Evolutionary conservation across 2,797 vertebrate species (phyloP).

Genomic region (Pseudochirops cupreus): DNA sequence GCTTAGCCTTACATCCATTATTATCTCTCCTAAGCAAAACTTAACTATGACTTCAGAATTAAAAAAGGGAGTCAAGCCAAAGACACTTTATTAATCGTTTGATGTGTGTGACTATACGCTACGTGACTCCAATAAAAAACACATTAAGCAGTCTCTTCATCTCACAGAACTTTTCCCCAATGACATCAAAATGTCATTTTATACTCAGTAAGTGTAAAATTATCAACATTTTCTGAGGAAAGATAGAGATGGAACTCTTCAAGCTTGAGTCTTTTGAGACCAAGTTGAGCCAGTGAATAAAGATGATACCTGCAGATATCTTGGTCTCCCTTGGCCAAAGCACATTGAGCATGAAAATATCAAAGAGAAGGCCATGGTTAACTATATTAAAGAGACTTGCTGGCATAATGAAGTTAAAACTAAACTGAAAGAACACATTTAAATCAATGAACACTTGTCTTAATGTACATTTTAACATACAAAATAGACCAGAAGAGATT

Average conservation of each 20-base stretch:
- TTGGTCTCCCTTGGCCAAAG: background rate
- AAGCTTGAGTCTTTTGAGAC: background rate
- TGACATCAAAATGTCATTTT: background rate
- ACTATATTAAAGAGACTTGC: background rate
- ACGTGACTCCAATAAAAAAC: background rate
- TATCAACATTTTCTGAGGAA: background rate
- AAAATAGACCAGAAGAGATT: background rate
- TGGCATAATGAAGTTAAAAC: background rate
- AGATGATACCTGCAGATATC: background rate
- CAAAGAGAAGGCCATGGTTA: background rate
- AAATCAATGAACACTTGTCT: background rate
- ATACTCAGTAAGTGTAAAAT: background rate
- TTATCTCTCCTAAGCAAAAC: background rate
- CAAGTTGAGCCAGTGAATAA: background rate
- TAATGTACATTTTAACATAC: background rate
- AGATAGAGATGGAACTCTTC: background rate
- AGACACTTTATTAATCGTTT: background rate
- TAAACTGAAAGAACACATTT: background rate
- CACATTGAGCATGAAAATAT: background rate
- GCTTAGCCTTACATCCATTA: background rate
- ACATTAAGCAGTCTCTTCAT: background rate
- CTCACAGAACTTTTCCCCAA: background rate
- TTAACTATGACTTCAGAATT: background rate
- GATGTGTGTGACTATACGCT: background rate
- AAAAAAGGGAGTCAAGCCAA: background rate